These are phyloP conservation scores for Burhinus oedicnemus DNA, from an alignment of 2,113 vertebrate species.

Conservation along the genomic window DNA sequence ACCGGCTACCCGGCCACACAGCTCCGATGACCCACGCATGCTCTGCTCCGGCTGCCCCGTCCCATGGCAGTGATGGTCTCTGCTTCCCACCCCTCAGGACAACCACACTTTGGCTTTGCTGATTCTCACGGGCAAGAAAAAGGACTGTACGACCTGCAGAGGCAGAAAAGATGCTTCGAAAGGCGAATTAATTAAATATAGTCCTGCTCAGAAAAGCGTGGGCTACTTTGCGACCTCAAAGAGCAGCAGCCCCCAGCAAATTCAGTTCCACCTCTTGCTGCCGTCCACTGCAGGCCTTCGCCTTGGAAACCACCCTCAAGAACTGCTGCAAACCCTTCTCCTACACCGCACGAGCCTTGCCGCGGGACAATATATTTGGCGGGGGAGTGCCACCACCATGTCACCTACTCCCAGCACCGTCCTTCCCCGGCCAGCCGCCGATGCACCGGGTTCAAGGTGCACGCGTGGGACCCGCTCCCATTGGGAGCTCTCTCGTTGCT, in stretches of 20 bases:
- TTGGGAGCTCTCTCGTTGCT: background rate
- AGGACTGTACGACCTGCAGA: background rate
- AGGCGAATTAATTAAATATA: background rate
- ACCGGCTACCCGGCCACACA: no score
- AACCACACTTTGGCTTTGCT: background rate
- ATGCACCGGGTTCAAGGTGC: background rate
- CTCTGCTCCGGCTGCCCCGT: no score
- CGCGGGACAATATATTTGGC: fast-evolving
- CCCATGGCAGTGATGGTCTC: background rate
- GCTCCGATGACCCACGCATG: no score
- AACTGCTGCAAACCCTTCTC: background rate
- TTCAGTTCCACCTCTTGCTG: background rate
- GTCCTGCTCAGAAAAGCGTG: background rate
- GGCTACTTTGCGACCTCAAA: background rate
- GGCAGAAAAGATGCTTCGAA: background rate
- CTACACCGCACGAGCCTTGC: fast-evolving
- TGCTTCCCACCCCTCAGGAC: background rate
- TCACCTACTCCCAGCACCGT: background rate
- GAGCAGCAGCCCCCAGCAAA: background rate
- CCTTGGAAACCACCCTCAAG: background rate
- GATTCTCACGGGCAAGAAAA: fast-evolving
- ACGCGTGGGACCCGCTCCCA: background rate
- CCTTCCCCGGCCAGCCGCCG: background rate
- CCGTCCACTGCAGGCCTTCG: background rate
- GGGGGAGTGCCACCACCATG: background rate